Evolutionary conservation across 2,888 invertebrate genomes (phyloP), one percentile per base, ranked within the genome.

Genomic region (Leptodirus hochenwartii): DNA sequence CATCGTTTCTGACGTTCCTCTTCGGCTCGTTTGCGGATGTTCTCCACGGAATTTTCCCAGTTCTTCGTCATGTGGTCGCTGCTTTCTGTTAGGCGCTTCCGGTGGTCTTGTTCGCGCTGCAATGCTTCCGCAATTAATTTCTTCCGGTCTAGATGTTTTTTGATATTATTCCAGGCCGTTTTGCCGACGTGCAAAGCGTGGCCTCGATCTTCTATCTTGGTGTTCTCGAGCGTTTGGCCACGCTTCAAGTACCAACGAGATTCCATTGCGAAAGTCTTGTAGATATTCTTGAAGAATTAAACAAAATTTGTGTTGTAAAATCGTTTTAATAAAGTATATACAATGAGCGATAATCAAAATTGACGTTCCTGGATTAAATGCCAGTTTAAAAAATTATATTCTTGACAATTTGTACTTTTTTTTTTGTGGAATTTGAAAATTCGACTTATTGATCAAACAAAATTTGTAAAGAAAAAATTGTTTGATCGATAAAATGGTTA

Each of bases 21-120:
- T 25, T 38, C 35, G 15, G 6, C 5, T 14, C 6, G 15, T 14
- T 5, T 28, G 5, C 8, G 8, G 6, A 16, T 34, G 42, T 54
- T 56, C 43, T 57, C 51, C 20, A 54, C 41, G 1, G 56, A 56
- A 24, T 56, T 53, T n/a, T 47, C 50, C 59, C 58, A 63, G 29
- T 44, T 46, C 36, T 49, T 49, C 0, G 54, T 58, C 52, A 62
- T 52, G 6, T 47, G 45, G 23, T 53, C 47, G 1, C 57, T 58
- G 1, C 49, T 55, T 10, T 56, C 46, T 32, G 56, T 56, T 15
- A 61, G 35, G 22, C 53, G 48, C 22, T 49, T 43, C 24, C 47
- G 51, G 14, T 51, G 46, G 5, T 49, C 53, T 6, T 45, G 40
- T 23, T 61, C 58, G 17, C 50, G 47, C 3, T 56, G 55, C 1